Conservation (phyloP, 2,888 invertebrate genomes). For the Acanthacorydalis orientalis region DNA sequence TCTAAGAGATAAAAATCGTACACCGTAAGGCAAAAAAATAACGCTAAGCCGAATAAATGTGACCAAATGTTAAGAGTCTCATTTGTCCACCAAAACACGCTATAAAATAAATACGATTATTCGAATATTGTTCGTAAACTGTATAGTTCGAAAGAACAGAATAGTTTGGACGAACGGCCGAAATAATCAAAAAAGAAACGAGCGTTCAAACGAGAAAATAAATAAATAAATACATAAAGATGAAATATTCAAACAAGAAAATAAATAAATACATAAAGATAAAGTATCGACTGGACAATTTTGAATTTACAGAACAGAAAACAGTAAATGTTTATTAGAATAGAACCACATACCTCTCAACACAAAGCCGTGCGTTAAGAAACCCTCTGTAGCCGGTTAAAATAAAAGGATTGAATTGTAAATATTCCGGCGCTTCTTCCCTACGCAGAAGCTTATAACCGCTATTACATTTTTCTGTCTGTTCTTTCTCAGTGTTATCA, state of each 20-base stretch:
- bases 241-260: too few relatives aligned
- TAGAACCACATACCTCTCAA: slow-evolving; percentile 48
- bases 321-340: background rate
- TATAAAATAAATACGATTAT: slow-evolving; percentile 26
- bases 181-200: too few relatives aligned
- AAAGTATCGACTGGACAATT: too few relatives aligned
- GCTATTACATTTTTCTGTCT: too few relatives aligned
- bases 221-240: too few relatives aligned
- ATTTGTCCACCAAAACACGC: slow-evolving; percentile 92
- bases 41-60: slow-evolving; percentile 72
- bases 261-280: too few relatives aligned
- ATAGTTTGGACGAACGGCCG: too few relatives aligned
- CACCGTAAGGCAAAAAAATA: slow-evolving; percentile 68
- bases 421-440: slow-evolving; percentile 57
- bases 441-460: slow-evolving; percentile 11
- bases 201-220: too few relatives aligned
- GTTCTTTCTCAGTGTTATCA: too few relatives aligned
- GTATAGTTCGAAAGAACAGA: too few relatives aligned
- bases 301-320: background rate
- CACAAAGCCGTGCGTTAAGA: slow-evolving; percentile 63
- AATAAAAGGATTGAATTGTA: slow-evolving; percentile 78
- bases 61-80: slow-evolving; percentile 98
- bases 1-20: slow-evolving; percentile 69
- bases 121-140: background rate
- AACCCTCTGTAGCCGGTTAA: slow-evolving; percentile 70